These are phyloP conservation scores for Drosophila monieri DNA, from an alignment of 2,888 invertebrate genomes.

Conservation along the genomic window DNA sequence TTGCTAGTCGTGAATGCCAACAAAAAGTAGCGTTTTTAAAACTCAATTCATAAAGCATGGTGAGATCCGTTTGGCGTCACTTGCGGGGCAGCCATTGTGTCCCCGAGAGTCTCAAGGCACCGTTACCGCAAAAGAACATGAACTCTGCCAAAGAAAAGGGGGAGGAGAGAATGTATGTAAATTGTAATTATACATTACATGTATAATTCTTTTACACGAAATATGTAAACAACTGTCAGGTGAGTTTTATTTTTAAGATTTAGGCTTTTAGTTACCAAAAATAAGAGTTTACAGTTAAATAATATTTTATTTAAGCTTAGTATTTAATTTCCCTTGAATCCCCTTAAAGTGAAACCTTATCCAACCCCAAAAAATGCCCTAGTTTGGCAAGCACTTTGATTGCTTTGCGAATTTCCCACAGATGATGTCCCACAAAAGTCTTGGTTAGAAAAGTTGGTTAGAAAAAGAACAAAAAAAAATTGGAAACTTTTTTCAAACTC, in stretches of 20 bases:
- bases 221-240: no score
- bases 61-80: background rate
- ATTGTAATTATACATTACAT: no score
- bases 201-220: no score
- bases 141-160: background rate
- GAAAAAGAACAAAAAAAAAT: background rate
- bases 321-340: background rate
- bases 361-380: background rate
- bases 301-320: no score
- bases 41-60: background rate
- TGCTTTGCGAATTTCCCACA: conserved; percentile 1
- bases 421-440: conserved; percentile 13
- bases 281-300: no score
- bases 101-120: background rate
- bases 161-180: background rate
- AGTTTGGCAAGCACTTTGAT: conserved; percentile 4
- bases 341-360: background rate
- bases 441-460: no score
- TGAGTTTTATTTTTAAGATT: no score
- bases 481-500: conserved; percentile 8
- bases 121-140: background rate
- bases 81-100: background rate
- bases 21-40: no score
- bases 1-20: no score
- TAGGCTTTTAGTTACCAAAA: no score